Conservation (phyloP, 2,113 vertebrate genomes). For the Sisor rabdophorus region DNA sequence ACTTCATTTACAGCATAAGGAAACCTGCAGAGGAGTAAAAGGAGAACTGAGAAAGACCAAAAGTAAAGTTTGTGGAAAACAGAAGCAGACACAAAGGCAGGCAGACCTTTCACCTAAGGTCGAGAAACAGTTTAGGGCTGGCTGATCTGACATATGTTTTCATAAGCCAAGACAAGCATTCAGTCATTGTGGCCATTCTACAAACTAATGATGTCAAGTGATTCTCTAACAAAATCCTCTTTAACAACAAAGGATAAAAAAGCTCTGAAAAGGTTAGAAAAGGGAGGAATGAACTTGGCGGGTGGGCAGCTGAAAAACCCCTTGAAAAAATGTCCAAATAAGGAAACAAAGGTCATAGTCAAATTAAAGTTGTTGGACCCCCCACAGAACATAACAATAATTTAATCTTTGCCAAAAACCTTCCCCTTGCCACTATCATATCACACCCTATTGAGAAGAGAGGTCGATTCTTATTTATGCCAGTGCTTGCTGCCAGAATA, state of each 20-base stretch:
- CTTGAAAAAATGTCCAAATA: slow-evolving; percentile 31
- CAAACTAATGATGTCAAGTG: slow-evolving; percentile 78
- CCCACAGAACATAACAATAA: slow-evolving; percentile 41
- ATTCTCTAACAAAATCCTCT: slow-evolving; percentile 67
- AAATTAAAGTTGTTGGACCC: slow-evolving; percentile 43
- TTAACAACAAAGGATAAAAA: slow-evolving; percentile 65
- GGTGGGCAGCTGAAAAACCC: slow-evolving; percentile 36
- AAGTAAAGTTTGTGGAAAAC: slow-evolving; percentile 7
- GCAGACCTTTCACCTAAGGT: slow-evolving; percentile 71
- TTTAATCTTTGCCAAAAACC: slow-evolving; percentile 59
- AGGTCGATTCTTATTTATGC: slow-evolving; percentile 70
- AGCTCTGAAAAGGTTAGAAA: background rate
- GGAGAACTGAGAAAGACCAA: slow-evolving; percentile 14
- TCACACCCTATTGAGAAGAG: slow-evolving; percentile 70
- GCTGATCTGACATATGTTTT: slow-evolving; percentile 71
- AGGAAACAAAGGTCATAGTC: slow-evolving; percentile 44
- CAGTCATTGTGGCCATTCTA: slow-evolving; percentile 69
- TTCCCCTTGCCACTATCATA: slow-evolving; percentile 72
- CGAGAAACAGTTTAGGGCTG: slow-evolving; percentile 54
- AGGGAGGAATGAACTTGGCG: slow-evolving; percentile 28
- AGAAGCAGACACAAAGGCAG: slow-evolving; percentile 37
- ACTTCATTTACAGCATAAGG: background rate
- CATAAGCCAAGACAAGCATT: slow-evolving; percentile 69
- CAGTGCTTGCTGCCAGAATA: slow-evolving; percentile 69
- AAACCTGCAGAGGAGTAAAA: slow-evolving; percentile 11